Evolutionary conservation across 2,113 vertebrate species (phyloP).

Genomic region (Grallaria varia): DNA sequence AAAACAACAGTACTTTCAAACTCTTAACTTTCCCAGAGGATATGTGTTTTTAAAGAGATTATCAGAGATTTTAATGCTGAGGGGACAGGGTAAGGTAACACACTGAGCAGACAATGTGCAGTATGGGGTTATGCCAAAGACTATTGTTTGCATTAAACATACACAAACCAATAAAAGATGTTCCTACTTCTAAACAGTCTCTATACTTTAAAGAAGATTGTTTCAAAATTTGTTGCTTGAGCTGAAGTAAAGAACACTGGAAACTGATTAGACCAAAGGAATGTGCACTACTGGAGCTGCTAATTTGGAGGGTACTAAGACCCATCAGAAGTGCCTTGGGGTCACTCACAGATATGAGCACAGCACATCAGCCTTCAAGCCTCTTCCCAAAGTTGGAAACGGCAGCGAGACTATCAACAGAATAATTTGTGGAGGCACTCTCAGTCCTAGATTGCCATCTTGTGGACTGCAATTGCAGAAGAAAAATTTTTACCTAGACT

Average conservation of each 20-base stretch:
- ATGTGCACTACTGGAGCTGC: neutral
- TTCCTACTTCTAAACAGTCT: neutral
- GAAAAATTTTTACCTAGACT: neutral
- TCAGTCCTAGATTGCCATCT: slow-evolving; percentile 69
- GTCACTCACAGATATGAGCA: accelerated
- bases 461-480: slow-evolving; percentile 14
- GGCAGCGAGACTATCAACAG: neutral
- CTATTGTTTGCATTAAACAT: neutral
- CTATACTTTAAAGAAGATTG: neutral
- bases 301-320: neutral
- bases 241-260: neutral
- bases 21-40: neutral
- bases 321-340: neutral
- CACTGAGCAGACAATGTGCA: neutral
- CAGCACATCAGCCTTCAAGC: neutral
- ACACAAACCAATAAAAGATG: neutral
- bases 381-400: neutral
- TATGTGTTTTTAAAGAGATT: neutral
- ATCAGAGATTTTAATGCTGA: neutral
- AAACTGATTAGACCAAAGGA: neutral
- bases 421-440: neutral
- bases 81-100: neutral
- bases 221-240: neutral
- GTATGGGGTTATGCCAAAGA: accelerated
- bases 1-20: neutral